phyloP scores from a whole-genome alignment of 2,888 invertebrate genomes.

The Rotaria socialis region DNA sequence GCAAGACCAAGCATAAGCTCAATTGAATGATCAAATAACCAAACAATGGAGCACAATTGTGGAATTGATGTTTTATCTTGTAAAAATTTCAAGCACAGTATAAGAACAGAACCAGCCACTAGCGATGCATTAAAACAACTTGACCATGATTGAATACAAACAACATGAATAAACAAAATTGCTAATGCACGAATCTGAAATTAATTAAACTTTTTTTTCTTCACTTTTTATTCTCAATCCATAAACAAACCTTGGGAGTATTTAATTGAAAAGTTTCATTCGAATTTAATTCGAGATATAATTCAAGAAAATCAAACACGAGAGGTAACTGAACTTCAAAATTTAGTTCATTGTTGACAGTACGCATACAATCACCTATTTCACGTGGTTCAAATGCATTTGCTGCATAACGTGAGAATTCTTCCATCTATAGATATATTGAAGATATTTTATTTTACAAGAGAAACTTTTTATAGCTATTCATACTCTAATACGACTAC shows the following conservation, averaged over 20 bases:
- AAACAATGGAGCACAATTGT: background rate
- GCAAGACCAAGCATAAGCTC: background rate
- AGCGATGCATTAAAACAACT: conserved; percentile 17
- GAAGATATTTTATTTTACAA: no score
- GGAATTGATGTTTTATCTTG: background rate
- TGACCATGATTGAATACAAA: conserved; percentile 3
- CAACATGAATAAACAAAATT: conserved; percentile 1
- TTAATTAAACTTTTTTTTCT: background rate
- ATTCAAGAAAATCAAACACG: background rate
- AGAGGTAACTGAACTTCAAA: background rate
- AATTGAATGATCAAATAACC: background rate
- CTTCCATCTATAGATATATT: background rate
- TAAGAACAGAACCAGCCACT: background rate
- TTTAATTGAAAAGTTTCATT: background rate
- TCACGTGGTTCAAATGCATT: conserved; percentile 8
- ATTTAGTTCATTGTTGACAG: background rate
- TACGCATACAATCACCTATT: background rate
- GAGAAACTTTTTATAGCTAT: background rate
- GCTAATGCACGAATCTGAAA: background rate
- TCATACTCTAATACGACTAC: background rate
- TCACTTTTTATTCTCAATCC: no score
- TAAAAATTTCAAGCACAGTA: background rate
- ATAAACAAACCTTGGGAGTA: background rate
- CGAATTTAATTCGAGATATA: background rate
- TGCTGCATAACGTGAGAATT: conserved; percentile 13